Base-by-base conservation (phyloP, 1,140 invertebrate species). In the Cephus cinctus region DNA sequence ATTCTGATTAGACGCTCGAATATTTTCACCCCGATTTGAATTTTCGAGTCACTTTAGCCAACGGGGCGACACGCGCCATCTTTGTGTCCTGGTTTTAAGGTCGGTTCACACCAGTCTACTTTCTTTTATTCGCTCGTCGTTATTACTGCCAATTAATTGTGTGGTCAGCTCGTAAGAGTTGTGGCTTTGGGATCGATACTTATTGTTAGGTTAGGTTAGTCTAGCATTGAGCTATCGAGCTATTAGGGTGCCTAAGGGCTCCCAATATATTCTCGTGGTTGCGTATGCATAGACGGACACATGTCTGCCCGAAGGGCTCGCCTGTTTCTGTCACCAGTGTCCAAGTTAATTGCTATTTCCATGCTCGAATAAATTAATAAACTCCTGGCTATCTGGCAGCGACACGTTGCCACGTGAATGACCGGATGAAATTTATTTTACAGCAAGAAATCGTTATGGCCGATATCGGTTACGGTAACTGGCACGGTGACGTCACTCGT, bases 291-390 rank as follows among this genome's bases (percentile, higher is more conserved):
- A 34, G 40, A 57, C 51, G 42, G 59, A 59, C 59, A 56, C 55
- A 57, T 61, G 58, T 58, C 55, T 51, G 65, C 66, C 67, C 59
- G 61, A 58, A 66, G 69, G 67, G 63, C 63, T 59, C 55, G 60
- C 52, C 71, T 76, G 74, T 57, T 69, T 57, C 63, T 75, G 74
- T 76, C 74, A 75, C 64, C 65, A 63, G 57, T 74, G 67, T 72
- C 65, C 71, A 51, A 68, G 65, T 67, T 76, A 75, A 76, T 76
- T 75, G 72, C 65, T 60, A 64, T 73, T 74, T 73, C 65, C 68
- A 73, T 67, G 71, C 71, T 67, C 64, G 73, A 71, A 72, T 75
- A 73, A 73, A 73, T 76, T 75, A 75, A 76, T 75, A 71, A 73
- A 73, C 64, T 72, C 55, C 57, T 42, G 60, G 53, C 60, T 61